These are phyloP conservation scores for Lagopus leucura DNA, from an alignment of 2,113 vertebrate genomes.

Conservation along the genomic window DNA sequence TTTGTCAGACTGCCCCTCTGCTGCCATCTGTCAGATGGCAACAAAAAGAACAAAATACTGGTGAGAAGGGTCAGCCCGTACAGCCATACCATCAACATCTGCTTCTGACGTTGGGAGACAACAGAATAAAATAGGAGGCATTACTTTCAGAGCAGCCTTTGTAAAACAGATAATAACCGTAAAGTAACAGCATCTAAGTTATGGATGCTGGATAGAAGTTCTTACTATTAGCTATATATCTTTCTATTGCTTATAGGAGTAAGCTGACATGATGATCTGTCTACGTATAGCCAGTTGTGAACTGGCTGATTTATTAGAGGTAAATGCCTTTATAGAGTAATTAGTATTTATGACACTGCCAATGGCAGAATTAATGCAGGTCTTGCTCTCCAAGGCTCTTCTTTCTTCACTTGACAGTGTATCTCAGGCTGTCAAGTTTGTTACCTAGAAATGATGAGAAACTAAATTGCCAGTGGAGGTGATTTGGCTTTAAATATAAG, in stretches of 20 bases:
- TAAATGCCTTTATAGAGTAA: background rate
- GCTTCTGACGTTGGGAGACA: background rate
- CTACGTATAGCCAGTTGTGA: background rate
- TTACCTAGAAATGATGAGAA: background rate
- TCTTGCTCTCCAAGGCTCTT: background rate
- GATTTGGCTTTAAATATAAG: background rate
- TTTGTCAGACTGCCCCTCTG: background rate
- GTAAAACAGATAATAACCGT: background rate
- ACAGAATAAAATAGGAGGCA: background rate
- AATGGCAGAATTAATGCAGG: background rate
- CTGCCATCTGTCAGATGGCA: background rate
- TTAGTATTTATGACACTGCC: background rate
- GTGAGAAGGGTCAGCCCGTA: background rate
- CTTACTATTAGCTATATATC: background rate
- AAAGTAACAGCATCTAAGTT: background rate
- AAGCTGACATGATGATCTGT: background rate
- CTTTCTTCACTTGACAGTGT: background rate
- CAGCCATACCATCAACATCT: background rate
- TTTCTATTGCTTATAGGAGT: background rate
- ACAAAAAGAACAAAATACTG: background rate
- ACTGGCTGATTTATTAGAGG: background rate
- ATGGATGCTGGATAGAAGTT: background rate
- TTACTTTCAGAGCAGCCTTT: background rate
- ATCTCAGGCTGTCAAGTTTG: background rate
- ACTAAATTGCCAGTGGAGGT: background rate